Evolutionary conservation across 1,140 invertebrate species (phyloP).

Genomic region (Temnothorax nylanderi): DNA sequence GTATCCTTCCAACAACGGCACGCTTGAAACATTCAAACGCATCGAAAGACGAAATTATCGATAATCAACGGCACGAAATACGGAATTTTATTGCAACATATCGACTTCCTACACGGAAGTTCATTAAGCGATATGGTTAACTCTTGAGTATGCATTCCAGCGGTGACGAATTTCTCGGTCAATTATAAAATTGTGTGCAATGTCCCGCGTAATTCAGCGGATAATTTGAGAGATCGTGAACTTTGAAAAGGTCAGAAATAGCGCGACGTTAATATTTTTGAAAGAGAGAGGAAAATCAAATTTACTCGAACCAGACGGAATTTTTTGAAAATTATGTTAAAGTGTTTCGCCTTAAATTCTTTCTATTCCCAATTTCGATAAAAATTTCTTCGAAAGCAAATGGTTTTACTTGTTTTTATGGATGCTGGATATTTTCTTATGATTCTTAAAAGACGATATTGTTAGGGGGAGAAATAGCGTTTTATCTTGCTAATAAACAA

Average conservation of each 20-base stretch:
- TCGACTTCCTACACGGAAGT: conserved; percentile 17
- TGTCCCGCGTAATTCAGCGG: conserved; percentile 38
- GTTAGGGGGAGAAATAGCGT: neutral
- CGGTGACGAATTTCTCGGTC: conserved; percentile 37
- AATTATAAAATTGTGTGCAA: conserved; percentile 42
- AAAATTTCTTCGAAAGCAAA: neutral
- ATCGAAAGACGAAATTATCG: conserved; percentile 49
- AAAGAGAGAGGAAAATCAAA: neutral
- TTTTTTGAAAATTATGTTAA: conserved; percentile 30
- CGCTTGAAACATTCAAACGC: conserved; percentile 45
- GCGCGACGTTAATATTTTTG: conserved; percentile 41
- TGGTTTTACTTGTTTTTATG: neutral
- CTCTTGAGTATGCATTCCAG: conserved; percentile 2
- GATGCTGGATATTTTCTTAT: too few species aligned
- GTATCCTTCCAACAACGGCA: conserved; percentile 14
- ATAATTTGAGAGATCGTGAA: conserved; percentile 1
- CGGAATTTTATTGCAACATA: conserved; percentile 27
- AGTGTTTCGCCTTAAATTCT: neutral
- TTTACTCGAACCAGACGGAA: neutral
- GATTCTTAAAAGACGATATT: neutral
- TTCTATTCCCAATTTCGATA: neutral
- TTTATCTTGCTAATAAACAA: neutral
- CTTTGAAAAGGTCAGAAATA: conserved; percentile 37
- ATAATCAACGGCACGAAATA: conserved; percentile 55
- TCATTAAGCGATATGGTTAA: conserved; percentile 24